These are phyloP conservation scores for Mythimna vitellina DNA, from an alignment of 2,888 invertebrate genomes.

Conservation along the genomic window DNA sequence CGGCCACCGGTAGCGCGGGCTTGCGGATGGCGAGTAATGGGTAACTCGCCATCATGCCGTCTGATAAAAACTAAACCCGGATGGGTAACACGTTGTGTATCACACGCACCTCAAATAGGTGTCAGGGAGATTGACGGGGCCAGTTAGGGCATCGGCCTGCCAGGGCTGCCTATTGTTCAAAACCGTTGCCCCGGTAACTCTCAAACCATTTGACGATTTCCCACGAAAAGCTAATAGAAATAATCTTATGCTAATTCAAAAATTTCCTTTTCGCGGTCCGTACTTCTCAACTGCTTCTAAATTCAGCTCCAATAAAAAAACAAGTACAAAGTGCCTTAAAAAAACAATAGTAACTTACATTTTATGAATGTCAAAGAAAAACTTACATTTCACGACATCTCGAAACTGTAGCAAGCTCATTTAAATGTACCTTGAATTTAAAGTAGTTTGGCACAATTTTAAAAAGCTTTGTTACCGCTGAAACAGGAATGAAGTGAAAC, in stretches of 20 bases:
- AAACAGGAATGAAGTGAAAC: conserved; percentile 37
- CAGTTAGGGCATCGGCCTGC: no score
- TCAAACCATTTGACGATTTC: no score
- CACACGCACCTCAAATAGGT: no score
- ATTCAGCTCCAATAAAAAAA: conserved; percentile 5
- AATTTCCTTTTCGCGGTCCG: no score
- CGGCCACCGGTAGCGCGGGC: no score
- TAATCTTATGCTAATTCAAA: neutral
- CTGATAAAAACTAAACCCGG: no score
- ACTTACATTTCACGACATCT: conserved; percentile 33
- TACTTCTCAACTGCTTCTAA: neutral
- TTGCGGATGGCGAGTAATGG: no score
- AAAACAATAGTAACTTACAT: conserved; percentile 37
- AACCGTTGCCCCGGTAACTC: no score
- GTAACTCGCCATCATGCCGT: no score
- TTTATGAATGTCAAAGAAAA: conserved; percentile 39
- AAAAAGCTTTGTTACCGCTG: conserved; percentile 46
- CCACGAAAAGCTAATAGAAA: neutral
- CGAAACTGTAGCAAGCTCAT: conserved; percentile 36
- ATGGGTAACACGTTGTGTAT: no score
- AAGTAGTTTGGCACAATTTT: conserved; percentile 45
- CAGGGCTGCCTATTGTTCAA: no score
- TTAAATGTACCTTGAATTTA: conserved; percentile 44
- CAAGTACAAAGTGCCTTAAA: conserved; percentile 13
- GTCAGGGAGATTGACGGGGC: no score